Evolutionary conservation across 2,113 vertebrate species (phyloP).

Genomic region (Tupaia chinensis): DNA sequence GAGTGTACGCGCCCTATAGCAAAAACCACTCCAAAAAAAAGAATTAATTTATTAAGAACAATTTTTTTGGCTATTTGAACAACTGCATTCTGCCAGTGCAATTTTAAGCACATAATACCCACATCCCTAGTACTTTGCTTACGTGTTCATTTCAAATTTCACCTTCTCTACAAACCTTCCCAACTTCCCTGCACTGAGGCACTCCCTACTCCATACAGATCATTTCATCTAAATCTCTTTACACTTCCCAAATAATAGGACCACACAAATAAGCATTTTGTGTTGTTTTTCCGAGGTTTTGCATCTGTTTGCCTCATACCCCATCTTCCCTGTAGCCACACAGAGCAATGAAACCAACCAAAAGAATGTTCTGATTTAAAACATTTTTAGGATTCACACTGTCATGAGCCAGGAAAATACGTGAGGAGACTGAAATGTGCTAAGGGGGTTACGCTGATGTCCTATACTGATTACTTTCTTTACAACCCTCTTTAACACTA

Average conservation of each 20-base stretch:
- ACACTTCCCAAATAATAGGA: not conserved
- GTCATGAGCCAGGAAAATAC: not conserved
- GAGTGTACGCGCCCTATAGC: no score
- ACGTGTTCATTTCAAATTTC: not conserved
- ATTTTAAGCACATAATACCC: not conserved
- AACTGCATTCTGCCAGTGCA: not conserved
- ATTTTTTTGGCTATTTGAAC: not conserved
- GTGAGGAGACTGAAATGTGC: not conserved
- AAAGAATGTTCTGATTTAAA: not conserved
- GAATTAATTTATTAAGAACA: no score
- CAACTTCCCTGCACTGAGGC: not conserved
- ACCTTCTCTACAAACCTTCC: constrained; percentile 13
- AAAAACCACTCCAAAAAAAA: no score
- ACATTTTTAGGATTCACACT: constrained; percentile 14
- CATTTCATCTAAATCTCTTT: not conserved
- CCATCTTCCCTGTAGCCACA: not conserved
- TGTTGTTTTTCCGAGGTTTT: not conserved
- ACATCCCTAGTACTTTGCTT: not conserved
- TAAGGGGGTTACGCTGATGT: not conserved
- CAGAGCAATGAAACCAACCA: not conserved
- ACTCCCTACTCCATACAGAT: not conserved
- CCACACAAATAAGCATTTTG: not conserved
- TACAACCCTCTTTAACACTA: not conserved
- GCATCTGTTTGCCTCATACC: not conserved
- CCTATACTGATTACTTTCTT: not conserved